phyloP scores from a whole-genome alignment of 2,888 invertebrate species.

The Chymomyza procnemis region DNA sequence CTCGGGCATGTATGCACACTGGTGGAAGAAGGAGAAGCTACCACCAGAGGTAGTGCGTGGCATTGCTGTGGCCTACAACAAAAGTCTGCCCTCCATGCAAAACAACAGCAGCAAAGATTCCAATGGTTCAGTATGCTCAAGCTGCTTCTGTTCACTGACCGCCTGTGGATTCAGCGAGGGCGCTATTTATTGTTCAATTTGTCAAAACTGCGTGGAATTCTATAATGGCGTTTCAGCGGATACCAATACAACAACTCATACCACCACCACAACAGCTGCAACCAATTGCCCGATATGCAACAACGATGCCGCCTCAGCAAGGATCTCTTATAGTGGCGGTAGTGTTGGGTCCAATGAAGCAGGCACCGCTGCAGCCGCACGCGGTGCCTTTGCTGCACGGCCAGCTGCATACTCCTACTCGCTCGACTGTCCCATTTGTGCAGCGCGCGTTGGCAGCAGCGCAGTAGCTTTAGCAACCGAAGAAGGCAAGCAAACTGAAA shows the following conservation, averaged over 20 bases:
- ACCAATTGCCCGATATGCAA: constrained; percentile 70
- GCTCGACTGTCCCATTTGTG: constrained; percentile 71
- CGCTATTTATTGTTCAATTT: constrained; percentile 70
- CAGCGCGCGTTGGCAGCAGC: constrained; percentile 33
- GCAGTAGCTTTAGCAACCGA: constrained; percentile 42
- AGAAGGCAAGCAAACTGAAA: constrained; percentile 75
- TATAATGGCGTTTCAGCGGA: constrained; percentile 41
- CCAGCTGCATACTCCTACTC: constrained; percentile 55
- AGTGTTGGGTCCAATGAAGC: constrained; percentile 9
- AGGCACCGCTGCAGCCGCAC: constrained; percentile 18
- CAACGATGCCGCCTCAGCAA: constrained; percentile 28
- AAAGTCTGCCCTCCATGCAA: constrained; percentile 78
- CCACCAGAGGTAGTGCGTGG: constrained; percentile 83
- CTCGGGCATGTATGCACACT: constrained; percentile 92
- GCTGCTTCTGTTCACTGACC: constrained; percentile 67
- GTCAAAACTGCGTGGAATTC: constrained; percentile 67
- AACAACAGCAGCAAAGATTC: constrained; percentile 79
- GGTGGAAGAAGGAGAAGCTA: constrained; percentile 94
- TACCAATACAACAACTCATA: constrained; percentile 60
- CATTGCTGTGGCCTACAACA: constrained; percentile 78
- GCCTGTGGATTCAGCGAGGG: constrained; percentile 74
- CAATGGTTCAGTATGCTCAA: constrained; percentile 64
- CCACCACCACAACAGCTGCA: constrained; percentile 62
- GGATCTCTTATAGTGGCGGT: constrained; percentile 16
- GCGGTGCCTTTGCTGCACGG: constrained; percentile 35